Conservation (phyloP, 2,888 invertebrate species). For the Gymnosoma rotundatum region DNA sequence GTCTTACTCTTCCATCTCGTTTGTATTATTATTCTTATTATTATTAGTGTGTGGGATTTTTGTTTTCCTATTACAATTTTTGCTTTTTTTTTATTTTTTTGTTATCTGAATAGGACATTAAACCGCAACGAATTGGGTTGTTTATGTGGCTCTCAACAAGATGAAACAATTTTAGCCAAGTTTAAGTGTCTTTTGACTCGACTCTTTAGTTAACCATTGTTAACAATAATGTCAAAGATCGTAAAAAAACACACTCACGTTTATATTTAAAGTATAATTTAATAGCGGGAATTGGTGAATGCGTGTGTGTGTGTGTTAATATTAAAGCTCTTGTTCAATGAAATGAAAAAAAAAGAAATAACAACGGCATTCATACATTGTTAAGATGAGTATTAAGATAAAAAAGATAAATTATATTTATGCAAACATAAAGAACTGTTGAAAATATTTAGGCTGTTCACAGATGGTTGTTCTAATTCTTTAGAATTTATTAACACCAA, state of each 20-base stretch:
- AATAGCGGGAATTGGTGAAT: constrained; percentile 46
- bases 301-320: constrained; percentile 1
- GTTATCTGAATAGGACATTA: constrained; percentile 48
- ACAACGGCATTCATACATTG: constrained; percentile 31
- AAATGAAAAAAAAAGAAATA: not conserved
- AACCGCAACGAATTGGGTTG: constrained; percentile 60
- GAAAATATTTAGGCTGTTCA: constrained; percentile 53
- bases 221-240: constrained; percentile 64
- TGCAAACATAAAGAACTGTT: constrained; percentile 55
- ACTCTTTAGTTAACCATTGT: constrained; percentile 66
- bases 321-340: constrained; percentile 32
- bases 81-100: not conserved
- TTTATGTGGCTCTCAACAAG: constrained; percentile 54
- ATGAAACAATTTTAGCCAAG: constrained; percentile 57
- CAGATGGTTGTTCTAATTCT: no score
- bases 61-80: constrained; percentile 24
- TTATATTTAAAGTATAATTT: constrained; percentile 66
- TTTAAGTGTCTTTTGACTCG: constrained; percentile 44
- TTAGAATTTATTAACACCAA: no score
- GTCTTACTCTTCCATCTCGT: not conserved
- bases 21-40: not conserved
- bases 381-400: constrained; percentile 59
- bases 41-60: constrained; percentile 50
- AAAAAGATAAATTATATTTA: constrained; percentile 59
- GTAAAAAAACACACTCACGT: constrained; percentile 32